Evolutionary conservation across 1,140 invertebrate genomes (phyloP), one percentile per base, ranked within the genome.

Genomic region (Scaptomyza montana): DNA sequence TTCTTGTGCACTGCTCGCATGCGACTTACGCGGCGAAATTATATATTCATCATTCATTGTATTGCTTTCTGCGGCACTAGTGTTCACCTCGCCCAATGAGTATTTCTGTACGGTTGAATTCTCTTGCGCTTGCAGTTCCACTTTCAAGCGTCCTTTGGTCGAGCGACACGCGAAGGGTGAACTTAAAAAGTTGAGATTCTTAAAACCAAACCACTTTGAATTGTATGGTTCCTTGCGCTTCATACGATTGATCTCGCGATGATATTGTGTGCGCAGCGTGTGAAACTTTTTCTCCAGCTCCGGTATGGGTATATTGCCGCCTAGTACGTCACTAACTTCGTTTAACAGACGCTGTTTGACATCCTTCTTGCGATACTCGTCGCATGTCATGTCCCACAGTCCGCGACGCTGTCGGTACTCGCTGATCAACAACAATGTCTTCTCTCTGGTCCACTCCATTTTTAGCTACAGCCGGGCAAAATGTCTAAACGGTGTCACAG

Each of bases 371-470:
- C 90, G 77, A 75, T 92, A 92, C 53, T 92, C 90, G 56, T 92
- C 90, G 53, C 91, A 91, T 16, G 90, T 92, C 90, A 92, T 92
- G 69, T 92, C 90, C 90, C 90, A 92, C 39, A 92, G 80, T 8
- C 90, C 90, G 16, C 90, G 82, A 5, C 90, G 75, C 49, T 89
- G 75, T 30, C 80, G 80, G 64, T 91, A 92, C 70, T 91, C 90
- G 53, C 65, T 77, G 74, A 92, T 92, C 47, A 92, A 73, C 55
- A 66, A 51, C 63, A 92, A 69, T 12, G 90, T 92, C 63, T 92
- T 92, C 61, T 92, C 90, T 41, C 90, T 74, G 28, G 90, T 92
- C 90, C 90, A 92, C 77, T 92, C 90, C 90, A 92, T 92, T 77
- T 87, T 90, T 82, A 90, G 84, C 61, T 57, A 65, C 76, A 84